These are phyloP conservation scores for Cerceris ruficornis DNA, from an alignment of 2,888 invertebrate species.

Conservation along the genomic window DNA sequence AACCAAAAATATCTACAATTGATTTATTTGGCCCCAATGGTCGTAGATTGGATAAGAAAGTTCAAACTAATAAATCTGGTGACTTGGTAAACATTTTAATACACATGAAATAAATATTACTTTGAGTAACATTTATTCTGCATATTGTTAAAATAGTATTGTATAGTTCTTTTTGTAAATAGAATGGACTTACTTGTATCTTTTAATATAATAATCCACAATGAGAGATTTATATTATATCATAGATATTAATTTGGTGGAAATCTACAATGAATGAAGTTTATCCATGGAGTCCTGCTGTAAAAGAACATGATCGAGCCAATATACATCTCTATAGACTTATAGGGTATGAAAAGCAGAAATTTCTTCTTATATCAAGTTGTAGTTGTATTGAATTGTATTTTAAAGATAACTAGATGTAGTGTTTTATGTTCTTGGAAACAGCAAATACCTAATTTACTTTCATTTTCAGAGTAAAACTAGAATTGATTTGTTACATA, in stretches of 20 bases:
- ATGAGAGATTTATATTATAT: constrained; percentile 13
- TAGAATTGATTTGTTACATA: constrained; percentile 90
- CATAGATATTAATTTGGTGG: constrained; percentile 89
- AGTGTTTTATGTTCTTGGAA: background rate
- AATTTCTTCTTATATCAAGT: background rate
- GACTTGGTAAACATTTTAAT: constrained; percentile 81
- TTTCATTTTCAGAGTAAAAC: constrained; percentile 84
- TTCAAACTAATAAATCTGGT: constrained; percentile 83
- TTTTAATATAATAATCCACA: background rate
- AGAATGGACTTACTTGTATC: background rate
- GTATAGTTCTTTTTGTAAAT: constrained; percentile 1
- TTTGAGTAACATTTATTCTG: background rate
- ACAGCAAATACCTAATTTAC: constrained; percentile 16
- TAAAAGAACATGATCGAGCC: constrained; percentile 92
- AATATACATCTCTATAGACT: constrained; percentile 93
- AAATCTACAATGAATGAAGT: constrained; percentile 92
- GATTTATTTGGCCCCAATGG: constrained; percentile 84
- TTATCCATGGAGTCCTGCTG: constrained; percentile 95
- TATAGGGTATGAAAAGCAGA: constrained; percentile 83
- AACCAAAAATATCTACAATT: constrained; percentile 86
- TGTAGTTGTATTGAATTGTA: constrained; percentile 11
- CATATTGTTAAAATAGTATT: background rate
- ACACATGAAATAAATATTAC: background rate
- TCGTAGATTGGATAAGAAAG: constrained; percentile 83
- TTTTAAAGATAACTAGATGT: background rate